Evolutionary conservation across 2,888 invertebrate genomes (phyloP).

Genomic region (Scaptodrosophila latifasciaeformis): DNA sequence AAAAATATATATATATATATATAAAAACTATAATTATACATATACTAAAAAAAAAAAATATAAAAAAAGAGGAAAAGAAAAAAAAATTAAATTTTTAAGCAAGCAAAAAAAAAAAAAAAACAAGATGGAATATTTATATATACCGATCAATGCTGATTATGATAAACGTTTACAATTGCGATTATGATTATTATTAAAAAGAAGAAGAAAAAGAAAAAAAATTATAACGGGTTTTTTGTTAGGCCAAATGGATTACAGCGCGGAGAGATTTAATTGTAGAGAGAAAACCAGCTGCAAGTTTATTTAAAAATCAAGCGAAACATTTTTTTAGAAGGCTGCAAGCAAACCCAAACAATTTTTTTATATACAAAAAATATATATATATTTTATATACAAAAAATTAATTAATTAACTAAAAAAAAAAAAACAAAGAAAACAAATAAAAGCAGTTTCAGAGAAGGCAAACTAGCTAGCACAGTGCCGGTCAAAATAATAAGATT

Average conservation of each 20-base stretch:
- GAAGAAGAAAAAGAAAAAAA: neutral
- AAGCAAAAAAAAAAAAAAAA: neutral
- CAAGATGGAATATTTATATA: slow-evolving; percentile 55
- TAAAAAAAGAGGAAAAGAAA: slow-evolving; percentile 11
- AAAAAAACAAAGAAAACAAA: neutral
- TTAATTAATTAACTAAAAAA: neutral
- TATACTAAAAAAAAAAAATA: slow-evolving; percentile 44
- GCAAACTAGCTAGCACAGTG: neutral
- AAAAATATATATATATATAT: slow-evolving; percentile 19
- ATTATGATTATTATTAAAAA: slow-evolving; percentile 25
- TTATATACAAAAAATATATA: neutral
- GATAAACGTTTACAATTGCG: slow-evolving; percentile 23
- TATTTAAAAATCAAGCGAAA: neutral
- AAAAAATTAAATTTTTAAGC: too few species aligned
- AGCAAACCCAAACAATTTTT: neutral
- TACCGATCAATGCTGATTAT: slow-evolving; percentile 7
- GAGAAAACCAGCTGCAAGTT: neutral
- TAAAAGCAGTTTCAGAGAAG: neutral
- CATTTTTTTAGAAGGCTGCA: neutral
- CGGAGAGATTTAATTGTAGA: neutral
- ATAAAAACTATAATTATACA: slow-evolving; percentile 56
- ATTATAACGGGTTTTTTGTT: slow-evolving; percentile 30
- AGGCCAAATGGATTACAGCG: slow-evolving; percentile 7
- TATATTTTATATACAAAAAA: neutral
- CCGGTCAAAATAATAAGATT: neutral